Evolutionary conservation across 2,797 vertebrate genomes (phyloP).

Genomic region (Synanceia verrucosa): DNA sequence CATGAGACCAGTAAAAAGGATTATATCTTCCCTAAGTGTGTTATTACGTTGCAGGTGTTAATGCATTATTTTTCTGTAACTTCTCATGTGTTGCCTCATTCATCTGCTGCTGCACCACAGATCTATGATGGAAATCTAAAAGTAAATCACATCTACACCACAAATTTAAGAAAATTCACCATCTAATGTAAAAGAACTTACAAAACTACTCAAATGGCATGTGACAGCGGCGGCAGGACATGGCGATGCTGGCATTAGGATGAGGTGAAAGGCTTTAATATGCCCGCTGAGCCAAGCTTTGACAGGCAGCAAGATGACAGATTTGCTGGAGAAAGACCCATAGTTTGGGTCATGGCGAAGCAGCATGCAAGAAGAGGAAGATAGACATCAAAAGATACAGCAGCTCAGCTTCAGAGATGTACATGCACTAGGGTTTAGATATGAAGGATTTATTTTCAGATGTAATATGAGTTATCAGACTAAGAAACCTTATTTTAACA

Average conservation of each 20-base stretch:
- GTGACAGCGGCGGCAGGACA: slow-evolving; percentile 46
- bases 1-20: neutral
- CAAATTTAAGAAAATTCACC: too few relatives aligned
- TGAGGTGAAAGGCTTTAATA: slow-evolving; percentile 63
- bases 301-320: slow-evolving; percentile 54
- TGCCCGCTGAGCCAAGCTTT: slow-evolving; percentile 58
- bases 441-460: slow-evolving; percentile 1
- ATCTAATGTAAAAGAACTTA: slow-evolving; percentile 57
- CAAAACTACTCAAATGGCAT: slow-evolving; percentile 58
- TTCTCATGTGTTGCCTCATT: neutral
- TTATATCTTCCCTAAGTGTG: neutral
- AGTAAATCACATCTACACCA: neutral
- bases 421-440: neutral
- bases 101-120: neutral
- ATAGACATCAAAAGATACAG: slow-evolving; percentile 43
- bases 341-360: slow-evolving; percentile 51
- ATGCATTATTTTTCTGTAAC: neutral
- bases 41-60: neutral
- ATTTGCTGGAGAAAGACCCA: slow-evolving; percentile 56
- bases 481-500: slow-evolving; percentile 4
- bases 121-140: neutral
- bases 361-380: slow-evolving; percentile 68
- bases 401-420: slow-evolving; percentile 26
- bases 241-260: slow-evolving; percentile 52
- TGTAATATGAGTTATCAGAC: neutral